Percentiles rank a stretch among this genome's conserved stretches.
Evolutionary conservation across 2,797 vertebrate genomes (phyloP).

Genomic region (Distichodus sexfasciatus): DNA sequence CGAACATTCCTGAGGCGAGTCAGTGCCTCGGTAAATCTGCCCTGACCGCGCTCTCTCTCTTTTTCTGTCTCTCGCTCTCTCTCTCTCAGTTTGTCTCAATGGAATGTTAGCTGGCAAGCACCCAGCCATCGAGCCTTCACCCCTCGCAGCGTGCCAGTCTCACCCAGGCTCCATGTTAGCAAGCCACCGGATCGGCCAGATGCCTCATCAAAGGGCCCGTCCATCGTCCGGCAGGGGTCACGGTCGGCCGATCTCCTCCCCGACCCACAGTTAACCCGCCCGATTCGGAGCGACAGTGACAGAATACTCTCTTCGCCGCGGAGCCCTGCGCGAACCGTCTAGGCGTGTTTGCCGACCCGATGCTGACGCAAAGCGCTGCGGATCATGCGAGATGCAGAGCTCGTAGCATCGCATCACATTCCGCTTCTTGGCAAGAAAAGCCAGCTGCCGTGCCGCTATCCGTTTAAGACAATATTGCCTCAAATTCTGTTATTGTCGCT

Average conservation of each 20-base stretch:
- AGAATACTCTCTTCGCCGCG: conserved; percentile 57
- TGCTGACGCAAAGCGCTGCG: neutral
- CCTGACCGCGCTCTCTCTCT: conserved; percentile 65
- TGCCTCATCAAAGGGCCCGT: conserved; percentile 71
- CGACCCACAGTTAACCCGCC: conserved; percentile 66
- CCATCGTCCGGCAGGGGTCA: conserved; percentile 59
- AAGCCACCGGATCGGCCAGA: conserved; percentile 62
- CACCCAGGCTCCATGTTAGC: conserved; percentile 65
- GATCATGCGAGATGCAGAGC: neutral
- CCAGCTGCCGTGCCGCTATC: too few relatives aligned
- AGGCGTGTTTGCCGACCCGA: conserved; percentile 13
- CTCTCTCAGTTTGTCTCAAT: conserved; percentile 75
- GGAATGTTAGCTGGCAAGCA: conserved; percentile 79
- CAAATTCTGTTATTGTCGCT: neutral
- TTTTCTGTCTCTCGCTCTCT: conserved; percentile 72
- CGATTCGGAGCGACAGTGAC: conserved; percentile 66
- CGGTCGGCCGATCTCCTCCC: conserved; percentile 50
- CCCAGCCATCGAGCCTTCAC: conserved; percentile 72
- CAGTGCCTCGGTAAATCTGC: conserved; percentile 79
- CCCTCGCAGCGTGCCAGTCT: conserved; percentile 62
- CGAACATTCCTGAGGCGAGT: conserved; percentile 79
- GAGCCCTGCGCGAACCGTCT: conserved; percentile 23
- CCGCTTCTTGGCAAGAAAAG: too few relatives aligned
- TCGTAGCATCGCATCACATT: neutral
- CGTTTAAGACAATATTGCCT: too few relatives aligned